Base-by-base conservation (phyloP, 2,888 invertebrate genomes). In the Halictus ligatus region DNA sequence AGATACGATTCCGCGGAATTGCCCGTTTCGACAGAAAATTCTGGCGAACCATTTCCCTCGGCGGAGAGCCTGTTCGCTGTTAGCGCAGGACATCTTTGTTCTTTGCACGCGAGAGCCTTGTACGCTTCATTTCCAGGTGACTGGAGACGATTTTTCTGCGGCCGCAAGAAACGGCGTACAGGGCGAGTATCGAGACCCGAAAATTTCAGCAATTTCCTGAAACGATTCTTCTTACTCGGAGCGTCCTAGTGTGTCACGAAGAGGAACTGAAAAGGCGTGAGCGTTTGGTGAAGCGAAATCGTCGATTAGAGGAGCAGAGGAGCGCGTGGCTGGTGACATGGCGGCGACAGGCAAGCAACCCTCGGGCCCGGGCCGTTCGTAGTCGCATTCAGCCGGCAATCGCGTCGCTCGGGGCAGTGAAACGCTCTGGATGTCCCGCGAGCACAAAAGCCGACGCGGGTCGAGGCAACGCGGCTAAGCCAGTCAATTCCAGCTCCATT, bases 401-500 rank as follows among this genome's bases (percentile, higher is more conserved):
- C 84, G 84, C 54, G 71, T 72, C 78, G 58, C 60, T 72, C 78
- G 25, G 71, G 81, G 77, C 85, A 78, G 81, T 48, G 77, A 87
- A 89, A 91, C 84, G 83, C 43, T 80, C 75, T 69, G 72, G 71
- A 82, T 87, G 91, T 90, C 89, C 83, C 79, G 81, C 78, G 79
- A 58, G 83, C 82, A 87, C 90, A 90, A 92, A 91, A 88, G 91
- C 84, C 69, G 85, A n/a, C 80, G 80, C 54, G 54, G 10, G 54
- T 54, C 54, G 54, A 54, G 10, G 54, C 10, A 54, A 75, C 82
- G 67, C 58, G 58, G 43, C 29, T 50, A 72, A 64, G 82, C 84
- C 91, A 91, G 91, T 93, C 92, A 91, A 92, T 93, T 92, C 89
- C 85, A 91, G 89, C 89, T 90, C 93, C 92, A 94, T 94, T 94